Base-by-base conservation (phyloP, 2,113 vertebrate species). In the Eupsittula cactorum region DNA sequence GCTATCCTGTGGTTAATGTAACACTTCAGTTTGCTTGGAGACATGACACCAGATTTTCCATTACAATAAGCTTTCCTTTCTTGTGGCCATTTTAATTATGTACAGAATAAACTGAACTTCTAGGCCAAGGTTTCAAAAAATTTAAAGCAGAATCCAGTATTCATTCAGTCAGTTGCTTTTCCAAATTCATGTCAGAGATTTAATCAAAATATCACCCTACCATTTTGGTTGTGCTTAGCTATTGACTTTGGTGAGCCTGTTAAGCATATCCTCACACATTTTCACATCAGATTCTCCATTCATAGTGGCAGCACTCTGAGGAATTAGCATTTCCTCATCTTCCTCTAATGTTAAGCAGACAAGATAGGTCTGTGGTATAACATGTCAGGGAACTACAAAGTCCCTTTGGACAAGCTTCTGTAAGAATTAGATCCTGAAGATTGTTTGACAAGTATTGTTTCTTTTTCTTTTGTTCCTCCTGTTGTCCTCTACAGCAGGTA, bases 401-500 rank as follows among this genome's bases (percentile, higher is more conserved):
- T 93, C 70, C 55, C 81, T 80, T 82, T 87, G 42, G 63, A 92
- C n/a, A 59, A 92, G 52, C 49, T 82, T 83, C 69, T 80, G 74
- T 39, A 80, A 94, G 95, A 96, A 95, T 94, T 79, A 96, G 85
- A 93, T 93, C 49, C 68, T 87, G 85, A 84, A 93, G 82, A 96
- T 97, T 75, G 35, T 81, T 90, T 97, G 96, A 97, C 96, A 97
- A 96, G 91, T 31, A 57, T 73, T 92, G 93, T 79, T 91, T 83
- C 71, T 88, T 86, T 92, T 68, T 27, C 94, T 92, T 97, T 97
- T 97, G 89, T 96, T 96, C 96, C 64, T 82, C 24, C 75, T 92
- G 94, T 93, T 97, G 97, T 95, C 94, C 75, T 95, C 42, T 47
- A 73, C 91, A 94, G 93, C 96, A 97, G 95, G 91, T 96, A 95